Percentiles rank a stretch among this genome's conserved stretches.
Evolutionary conservation across 53 echinoderm and acorn worm species (phyloP).

Genomic region (Henricia sp.): DNA sequence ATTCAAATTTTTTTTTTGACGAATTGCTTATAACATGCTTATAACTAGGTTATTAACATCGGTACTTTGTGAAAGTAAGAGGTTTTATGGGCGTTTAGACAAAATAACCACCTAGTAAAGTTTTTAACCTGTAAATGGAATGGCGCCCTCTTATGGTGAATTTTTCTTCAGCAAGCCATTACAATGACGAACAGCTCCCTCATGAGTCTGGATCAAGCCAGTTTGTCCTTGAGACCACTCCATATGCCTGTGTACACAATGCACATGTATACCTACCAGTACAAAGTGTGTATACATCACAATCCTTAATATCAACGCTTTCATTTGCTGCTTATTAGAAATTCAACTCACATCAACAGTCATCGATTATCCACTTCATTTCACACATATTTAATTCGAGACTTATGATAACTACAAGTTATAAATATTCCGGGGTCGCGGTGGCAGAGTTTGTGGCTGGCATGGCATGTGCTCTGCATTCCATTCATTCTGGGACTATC

Average conservation of each 20-base stretch:
- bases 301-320: background rate
- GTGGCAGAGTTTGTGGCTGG: slow-evolving; percentile 1
- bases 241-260: slow-evolving; percentile 9
- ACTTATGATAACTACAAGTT: slow-evolving; percentile 7
- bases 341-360: slow-evolving; percentile 24
- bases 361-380: slow-evolving; percentile 53
- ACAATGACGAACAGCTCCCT: slow-evolving; percentile 26
- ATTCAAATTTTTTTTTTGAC: no score
- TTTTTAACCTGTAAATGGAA: background rate
- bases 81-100: no score
- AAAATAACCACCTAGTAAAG: no score
- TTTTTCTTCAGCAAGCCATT: background rate
- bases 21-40: no score
- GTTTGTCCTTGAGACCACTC: background rate
- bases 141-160: slow-evolving; percentile 31
- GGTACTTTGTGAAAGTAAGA: no score
- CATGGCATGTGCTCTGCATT: slow-evolving; percentile 29
- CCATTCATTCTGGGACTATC: slow-evolving; percentile 38
- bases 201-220: slow-evolving; percentile 32
- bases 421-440: slow-evolving; percentile 45
- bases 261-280: slow-evolving; percentile 3
- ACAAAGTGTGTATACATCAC: background rate
- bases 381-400: slow-evolving; percentile 41
- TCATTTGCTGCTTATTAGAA: slow-evolving; percentile 12
- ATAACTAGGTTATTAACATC: no score